Evolutionary conservation across 2,113 vertebrate genomes (phyloP), one percentile per base, ranked within the genome.

Genomic region (Heliornis fulica): DNA sequence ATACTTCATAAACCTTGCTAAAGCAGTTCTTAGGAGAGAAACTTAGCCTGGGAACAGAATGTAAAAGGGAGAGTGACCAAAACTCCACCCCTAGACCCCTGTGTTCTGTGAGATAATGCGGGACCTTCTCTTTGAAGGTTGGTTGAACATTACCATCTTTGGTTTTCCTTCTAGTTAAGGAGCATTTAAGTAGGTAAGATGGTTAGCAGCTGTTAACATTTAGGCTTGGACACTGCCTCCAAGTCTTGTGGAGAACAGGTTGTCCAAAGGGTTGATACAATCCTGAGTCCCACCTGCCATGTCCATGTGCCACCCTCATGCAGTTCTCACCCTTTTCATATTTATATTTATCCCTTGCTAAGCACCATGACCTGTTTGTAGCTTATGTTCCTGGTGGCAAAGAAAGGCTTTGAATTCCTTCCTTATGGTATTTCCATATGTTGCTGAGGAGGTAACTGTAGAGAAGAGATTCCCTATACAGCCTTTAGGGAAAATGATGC

Each of bases 1-100:
- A 20, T 60, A 10, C 22, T 74, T 87, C 48, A 38, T 78, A 81
- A 91, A 50, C 31, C 34, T 87, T 43, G 5, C 10, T 75, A 9
- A 54, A 87, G 32, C 5, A 5, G 56, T 59, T 79, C 7, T 81
- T 76, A 54, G 32, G 15, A 57, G 50, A 34, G 46, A 48, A 81
- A 29, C 19, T 48, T 61, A 50, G 46, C 13, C 19, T 66, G 19
- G 26, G 15, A 77, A 19, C 7, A 77, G 34, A 78, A 50, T 12
- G 7, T 7, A 13, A 26, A 41, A 80, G 61, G 28, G 19, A 36
- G 9, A 40, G 15, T 53, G 50, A 74, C 5, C 41, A 76, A 50
- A 63, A 21, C 0, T 5, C 8, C 38, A 36, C 16, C 4, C 6
- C 6, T 19, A 78, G 31, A 5, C 10, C 7, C 17, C 2, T 5